Percentiles rank a stretch among this genome's conserved stretches.
Conservation (phyloP, 2,113 vertebrate species). For the Okapia johnstoni region DNA sequence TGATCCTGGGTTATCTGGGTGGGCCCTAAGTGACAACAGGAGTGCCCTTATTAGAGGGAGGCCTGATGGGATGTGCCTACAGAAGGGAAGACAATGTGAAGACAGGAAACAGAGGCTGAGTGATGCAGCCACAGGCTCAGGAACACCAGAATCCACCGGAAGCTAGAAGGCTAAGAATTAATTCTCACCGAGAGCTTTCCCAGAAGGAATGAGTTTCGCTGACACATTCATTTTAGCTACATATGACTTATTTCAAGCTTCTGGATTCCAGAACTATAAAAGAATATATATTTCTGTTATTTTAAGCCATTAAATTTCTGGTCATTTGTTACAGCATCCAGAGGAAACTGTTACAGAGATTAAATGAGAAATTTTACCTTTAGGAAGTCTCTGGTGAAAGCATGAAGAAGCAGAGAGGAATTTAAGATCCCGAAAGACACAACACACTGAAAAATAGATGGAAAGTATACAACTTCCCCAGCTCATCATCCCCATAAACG, state of each 20-base stretch:
- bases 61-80: rapidly evolving
- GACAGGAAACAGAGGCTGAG: not conserved
- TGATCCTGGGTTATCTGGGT: not conserved
- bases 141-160: not conserved
- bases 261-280: not conserved
- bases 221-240: not conserved
- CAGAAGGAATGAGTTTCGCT: not conserved
- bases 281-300: not conserved
- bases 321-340: not conserved
- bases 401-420: not conserved
- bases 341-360: not conserved
- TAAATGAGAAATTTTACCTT: not conserved
- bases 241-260: not conserved
- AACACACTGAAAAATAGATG: not conserved
- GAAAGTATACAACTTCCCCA: not conserved
- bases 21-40: not conserved
- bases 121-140: not conserved
- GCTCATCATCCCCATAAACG: rapidly evolving
- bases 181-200: not conserved
- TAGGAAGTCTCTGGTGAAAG: not conserved
- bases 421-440: not conserved
- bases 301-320: not conserved
- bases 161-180: not conserved
- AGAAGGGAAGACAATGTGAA: not conserved
- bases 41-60: not conserved